Conservation (phyloP, 1,140 invertebrate species). For the Diorhabda elongata region DNA sequence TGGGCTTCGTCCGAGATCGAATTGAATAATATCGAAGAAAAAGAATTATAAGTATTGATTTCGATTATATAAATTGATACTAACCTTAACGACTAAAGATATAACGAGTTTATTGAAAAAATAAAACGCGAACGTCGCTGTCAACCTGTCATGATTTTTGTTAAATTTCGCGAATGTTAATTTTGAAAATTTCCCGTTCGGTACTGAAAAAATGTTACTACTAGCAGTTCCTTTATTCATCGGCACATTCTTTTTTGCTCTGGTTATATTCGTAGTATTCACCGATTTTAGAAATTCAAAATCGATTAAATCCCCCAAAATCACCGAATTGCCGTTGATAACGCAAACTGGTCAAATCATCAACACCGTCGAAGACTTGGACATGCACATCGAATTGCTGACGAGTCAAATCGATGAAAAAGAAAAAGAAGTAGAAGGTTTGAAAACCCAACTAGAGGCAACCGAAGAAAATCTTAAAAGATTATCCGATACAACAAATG, state of each 20-base stretch:
- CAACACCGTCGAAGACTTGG: constrained; percentile 33
- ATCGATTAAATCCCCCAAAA: constrained; percentile 15
- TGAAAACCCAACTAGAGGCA: constrained; percentile 20
- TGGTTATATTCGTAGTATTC: constrained; percentile 28
- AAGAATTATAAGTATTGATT: too few relatives aligned
- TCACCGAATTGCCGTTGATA: constrained; percentile 30
- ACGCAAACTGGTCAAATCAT: constrained; percentile 35
- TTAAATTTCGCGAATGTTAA: too few relatives aligned
- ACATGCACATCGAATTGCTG: constrained; percentile 34
- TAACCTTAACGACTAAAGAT: too few relatives aligned
- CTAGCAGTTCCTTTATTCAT: constrained; percentile 15
- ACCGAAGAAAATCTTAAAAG: constrained; percentile 29
- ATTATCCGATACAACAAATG: constrained; percentile 25
- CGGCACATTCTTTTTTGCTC: constrained; percentile 28
- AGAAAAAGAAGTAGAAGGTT: constrained; percentile 30
- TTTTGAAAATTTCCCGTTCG: too few relatives aligned
- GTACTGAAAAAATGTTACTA: not conserved
- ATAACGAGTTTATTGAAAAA: too few relatives aligned
- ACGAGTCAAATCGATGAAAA: constrained; percentile 36
- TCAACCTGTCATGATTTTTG: too few relatives aligned
- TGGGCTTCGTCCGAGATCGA: too few relatives aligned
- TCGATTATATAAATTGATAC: too few relatives aligned
- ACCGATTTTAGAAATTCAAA: constrained; percentile 30
- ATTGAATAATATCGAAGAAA: too few relatives aligned
- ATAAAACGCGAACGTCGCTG: too few relatives aligned